Evolutionary conservation across 2,113 vertebrate species (phyloP).

Genomic region (Excalfactoria chinensis): DNA sequence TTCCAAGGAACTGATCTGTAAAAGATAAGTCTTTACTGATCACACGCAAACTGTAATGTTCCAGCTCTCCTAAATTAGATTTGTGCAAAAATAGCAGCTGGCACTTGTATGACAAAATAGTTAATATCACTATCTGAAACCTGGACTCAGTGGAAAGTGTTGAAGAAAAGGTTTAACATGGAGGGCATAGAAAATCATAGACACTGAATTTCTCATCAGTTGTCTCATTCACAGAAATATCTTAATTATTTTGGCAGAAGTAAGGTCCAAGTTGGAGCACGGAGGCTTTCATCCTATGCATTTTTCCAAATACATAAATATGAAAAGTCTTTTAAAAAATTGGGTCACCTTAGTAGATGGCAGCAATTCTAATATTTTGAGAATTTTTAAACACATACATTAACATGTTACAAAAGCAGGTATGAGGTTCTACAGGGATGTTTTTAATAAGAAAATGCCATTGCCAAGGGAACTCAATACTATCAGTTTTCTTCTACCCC

Average conservation of each 20-base stretch:
- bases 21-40: not conserved
- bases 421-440: not conserved
- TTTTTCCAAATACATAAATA: slow-evolving; percentile 18
- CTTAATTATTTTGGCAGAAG: slow-evolving; percentile 21
- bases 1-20: not conserved
- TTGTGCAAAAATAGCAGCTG: not conserved
- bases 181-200: not conserved
- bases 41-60: not conserved
- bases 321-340: not conserved
- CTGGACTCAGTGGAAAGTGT: not conserved
- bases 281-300: not conserved
- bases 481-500: not conserved
- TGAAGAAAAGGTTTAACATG: not conserved
- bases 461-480: not conserved
- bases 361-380: not conserved
- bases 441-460: not conserved
- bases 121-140: not conserved
- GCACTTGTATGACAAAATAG: not conserved
- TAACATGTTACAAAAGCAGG: not conserved
- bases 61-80: not conserved
- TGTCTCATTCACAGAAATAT: slow-evolving; percentile 11
- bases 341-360: not conserved
- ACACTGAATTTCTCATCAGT: not conserved
- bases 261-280: not conserved
- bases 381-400: not conserved